These are phyloP conservation scores for Reticulitermes lucifugus DNA, from an alignment of 2,888 invertebrate species.

Conservation along the genomic window DNA sequence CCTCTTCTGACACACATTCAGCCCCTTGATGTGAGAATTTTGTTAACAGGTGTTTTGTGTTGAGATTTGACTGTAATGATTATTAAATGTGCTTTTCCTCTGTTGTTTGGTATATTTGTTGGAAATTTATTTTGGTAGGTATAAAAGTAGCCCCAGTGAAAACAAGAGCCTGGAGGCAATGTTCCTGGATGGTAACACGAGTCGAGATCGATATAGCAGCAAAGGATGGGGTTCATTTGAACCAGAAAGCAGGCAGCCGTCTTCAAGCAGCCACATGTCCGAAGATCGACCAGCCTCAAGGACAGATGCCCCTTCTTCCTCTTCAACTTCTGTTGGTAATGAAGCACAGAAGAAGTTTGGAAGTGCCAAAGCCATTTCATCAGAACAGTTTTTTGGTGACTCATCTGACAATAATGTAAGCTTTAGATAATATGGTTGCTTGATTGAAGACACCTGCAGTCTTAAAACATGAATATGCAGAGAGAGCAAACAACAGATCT, in stretches of 20 bases:
- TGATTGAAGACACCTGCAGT: too few species aligned
- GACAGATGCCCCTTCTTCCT: conserved; percentile 45
- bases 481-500: too few species aligned
- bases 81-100: too few species aligned
- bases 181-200: conserved; percentile 50
- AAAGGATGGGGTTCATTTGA: conserved; percentile 46
- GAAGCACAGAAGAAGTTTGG: conserved; percentile 97
- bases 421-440: too few species aligned
- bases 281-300: conserved; percentile 41
- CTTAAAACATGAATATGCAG: too few species aligned
- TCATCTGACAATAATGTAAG: conserved; percentile 61
- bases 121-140: conserved; percentile 45
- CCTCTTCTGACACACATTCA: too few species aligned
- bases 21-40: too few species aligned
- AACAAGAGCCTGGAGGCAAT: conserved; percentile 52
- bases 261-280: conserved; percentile 1
- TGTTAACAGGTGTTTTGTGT: too few species aligned
- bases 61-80: too few species aligned
- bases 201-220: conserved; percentile 46
- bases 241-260: conserved; percentile 47
- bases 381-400: conserved; percentile 95
- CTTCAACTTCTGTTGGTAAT: conserved; percentile 66
- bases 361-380: conserved; percentile 96
- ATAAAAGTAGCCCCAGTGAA: conserved; percentile 54
- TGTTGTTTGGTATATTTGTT: too few species aligned